Conservation (phyloP, 2,113 vertebrate species). For the Equus przewalskii region DNA sequence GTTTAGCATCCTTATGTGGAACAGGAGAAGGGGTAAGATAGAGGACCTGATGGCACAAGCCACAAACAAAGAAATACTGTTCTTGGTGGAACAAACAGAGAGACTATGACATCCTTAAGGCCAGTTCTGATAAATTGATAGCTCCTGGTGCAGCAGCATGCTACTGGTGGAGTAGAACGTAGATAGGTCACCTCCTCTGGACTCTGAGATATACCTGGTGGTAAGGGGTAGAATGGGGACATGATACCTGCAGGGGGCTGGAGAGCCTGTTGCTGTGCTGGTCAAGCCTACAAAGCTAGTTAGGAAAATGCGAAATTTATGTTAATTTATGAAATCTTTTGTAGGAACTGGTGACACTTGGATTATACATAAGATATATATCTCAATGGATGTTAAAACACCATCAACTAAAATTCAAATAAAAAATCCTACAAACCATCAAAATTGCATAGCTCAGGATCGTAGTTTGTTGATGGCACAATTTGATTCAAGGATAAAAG, state of each 20-base stretch:
- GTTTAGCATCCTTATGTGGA: background rate
- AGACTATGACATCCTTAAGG: background rate
- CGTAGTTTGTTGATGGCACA: background rate
- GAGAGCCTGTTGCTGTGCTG: background rate
- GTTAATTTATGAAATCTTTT: background rate
- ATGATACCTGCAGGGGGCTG: background rate
- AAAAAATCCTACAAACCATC: background rate
- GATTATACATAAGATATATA: background rate
- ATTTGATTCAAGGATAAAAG: conserved; percentile 37
- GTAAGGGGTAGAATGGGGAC: background rate
- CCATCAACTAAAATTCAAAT: background rate
- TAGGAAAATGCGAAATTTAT: background rate
- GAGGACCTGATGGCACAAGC: background rate
- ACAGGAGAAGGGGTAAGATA: background rate
- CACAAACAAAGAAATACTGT: background rate
- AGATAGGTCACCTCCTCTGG: background rate
- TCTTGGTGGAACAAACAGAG: background rate
- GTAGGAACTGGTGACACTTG: background rate
- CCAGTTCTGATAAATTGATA: background rate
- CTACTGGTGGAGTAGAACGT: background rate
- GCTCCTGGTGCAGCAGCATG: background rate
- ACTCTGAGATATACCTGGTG: background rate
- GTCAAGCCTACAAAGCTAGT: background rate
- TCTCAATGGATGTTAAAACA: background rate
- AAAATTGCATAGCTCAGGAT: background rate